Evolutionary conservation across 2,888 invertebrate species (phyloP).

Genomic region (Ennomos erosarius): DNA sequence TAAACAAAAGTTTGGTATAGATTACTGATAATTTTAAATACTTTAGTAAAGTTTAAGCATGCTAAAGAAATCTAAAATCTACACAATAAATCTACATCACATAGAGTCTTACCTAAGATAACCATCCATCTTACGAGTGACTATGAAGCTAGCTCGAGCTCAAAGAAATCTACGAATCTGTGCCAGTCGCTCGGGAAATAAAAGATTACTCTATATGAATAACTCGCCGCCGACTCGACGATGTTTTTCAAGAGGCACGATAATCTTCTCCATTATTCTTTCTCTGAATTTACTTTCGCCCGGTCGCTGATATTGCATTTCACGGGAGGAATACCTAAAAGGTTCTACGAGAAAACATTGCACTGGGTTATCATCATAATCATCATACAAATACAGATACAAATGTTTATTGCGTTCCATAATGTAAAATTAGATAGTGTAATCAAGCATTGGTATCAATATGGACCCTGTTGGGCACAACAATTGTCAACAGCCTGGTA

Average conservation of each 20-base stretch:
- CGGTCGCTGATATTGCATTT: slow-evolving; percentile 54
- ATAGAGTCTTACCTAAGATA: slow-evolving; percentile 14
- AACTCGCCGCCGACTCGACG: slow-evolving; percentile 59
- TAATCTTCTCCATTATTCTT: slow-evolving; percentile 71
- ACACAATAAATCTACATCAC: background rate
- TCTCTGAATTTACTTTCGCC: slow-evolving; percentile 59
- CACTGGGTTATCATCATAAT: too few species aligned
- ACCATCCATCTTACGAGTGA: slow-evolving; percentile 41
- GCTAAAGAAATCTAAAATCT: too few species aligned
- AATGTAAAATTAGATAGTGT: too few species aligned
- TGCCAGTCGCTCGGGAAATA: slow-evolving; percentile 64
- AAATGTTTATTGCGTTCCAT: too few species aligned
- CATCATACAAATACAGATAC: too few species aligned
- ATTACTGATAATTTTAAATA: too few species aligned
- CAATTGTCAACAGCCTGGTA: too few species aligned
- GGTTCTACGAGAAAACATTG: slow-evolving; percentile 30
- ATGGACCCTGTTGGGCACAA: too few species aligned
- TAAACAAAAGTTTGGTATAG: too few species aligned
- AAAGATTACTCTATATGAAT: slow-evolving; percentile 70
- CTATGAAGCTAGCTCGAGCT: slow-evolving; percentile 50
- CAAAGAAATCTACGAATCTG: slow-evolving; percentile 65
- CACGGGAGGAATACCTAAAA: slow-evolving; percentile 44
- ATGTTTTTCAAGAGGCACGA: slow-evolving; percentile 69
- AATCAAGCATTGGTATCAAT: too few species aligned
- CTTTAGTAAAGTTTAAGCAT: too few species aligned